A percentile compares a stretch with the other conserved stretches of the same genome.
Evolutionary conservation across 2,888 invertebrate species (phyloP).

Genomic region (Lasioglossum morio): DNA sequence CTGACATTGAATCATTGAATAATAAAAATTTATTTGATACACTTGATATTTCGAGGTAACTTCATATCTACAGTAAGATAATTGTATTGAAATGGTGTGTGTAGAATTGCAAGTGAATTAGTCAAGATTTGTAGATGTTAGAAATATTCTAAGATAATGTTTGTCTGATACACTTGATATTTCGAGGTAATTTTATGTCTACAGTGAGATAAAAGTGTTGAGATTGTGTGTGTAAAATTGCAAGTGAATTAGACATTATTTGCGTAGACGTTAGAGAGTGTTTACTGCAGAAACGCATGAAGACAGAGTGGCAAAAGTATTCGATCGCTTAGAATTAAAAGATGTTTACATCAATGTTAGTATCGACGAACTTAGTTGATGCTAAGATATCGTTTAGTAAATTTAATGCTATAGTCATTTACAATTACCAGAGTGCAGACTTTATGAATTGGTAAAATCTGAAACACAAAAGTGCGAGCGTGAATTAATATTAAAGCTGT

Average conservation of each 20-base stretch:
- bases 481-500: slow-evolving; percentile 1
- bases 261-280: no score
- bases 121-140: no score
- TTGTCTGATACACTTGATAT: no score
- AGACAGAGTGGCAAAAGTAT: not conserved
- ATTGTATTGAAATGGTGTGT: no score
- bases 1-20: not conserved
- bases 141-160: no score
- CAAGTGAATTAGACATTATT: not conserved
- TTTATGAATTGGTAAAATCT: not conserved
- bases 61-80: no score
- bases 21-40: not conserved
- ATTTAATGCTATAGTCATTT: slow-evolving; percentile 1
- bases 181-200: no score
- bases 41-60: no score
- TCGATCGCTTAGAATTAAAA: not conserved
- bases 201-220: no score
- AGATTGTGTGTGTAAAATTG: not conserved
- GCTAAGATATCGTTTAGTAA: not conserved
- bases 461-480: slow-evolving; percentile 1
- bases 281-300: not conserved
- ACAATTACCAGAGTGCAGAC: not conserved
- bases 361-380: not conserved
- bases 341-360: not conserved
- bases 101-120: no score